A percentile compares a stretch with the other conserved stretches of the same genome.
Evolutionary conservation across 1,140 invertebrate genomes (phyloP).

Genomic region (Drosophila arizonae): DNA sequence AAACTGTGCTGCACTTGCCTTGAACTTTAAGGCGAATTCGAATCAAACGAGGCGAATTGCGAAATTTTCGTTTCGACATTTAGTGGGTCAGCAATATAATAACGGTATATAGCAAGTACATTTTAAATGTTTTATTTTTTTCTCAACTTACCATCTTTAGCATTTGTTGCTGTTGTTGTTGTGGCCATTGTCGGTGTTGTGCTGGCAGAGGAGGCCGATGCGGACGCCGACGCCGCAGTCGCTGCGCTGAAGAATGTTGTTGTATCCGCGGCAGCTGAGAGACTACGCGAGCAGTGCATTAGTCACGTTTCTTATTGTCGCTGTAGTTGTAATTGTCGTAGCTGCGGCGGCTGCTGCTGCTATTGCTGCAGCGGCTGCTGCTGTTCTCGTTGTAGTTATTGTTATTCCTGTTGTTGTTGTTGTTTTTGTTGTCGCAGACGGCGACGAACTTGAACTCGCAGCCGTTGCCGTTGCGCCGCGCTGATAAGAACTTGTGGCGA

Average conservation of each 20-base stretch:
- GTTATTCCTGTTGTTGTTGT: background rate
- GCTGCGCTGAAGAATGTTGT: slow-evolving; percentile 69
- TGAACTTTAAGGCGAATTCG: slow-evolving; percentile 19
- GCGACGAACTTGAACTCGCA: slow-evolving; percentile 27
- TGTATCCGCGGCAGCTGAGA: slow-evolving; percentile 79
- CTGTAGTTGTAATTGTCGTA: slow-evolving; percentile 11
- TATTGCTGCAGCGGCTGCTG: background rate
- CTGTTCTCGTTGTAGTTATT: background rate
- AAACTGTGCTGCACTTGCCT: slow-evolving; percentile 24
- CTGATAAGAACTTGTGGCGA: slow-evolving; percentile 45
- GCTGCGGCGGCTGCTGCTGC: background rate
- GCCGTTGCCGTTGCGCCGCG: slow-evolving; percentile 9
- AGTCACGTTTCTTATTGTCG: slow-evolving; percentile 58
- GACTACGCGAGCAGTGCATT: slow-evolving; percentile 79
- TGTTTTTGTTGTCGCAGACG: slow-evolving; percentile 15
- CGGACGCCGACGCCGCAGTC: slow-evolving; percentile 46
- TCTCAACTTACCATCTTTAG: slow-evolving; percentile 75
- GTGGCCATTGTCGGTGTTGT: slow-evolving; percentile 73
- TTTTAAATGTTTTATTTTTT: background rate
- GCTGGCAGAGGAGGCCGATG: slow-evolving; percentile 56
- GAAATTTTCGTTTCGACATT: slow-evolving; percentile 1
- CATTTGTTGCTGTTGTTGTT: slow-evolving; percentile 58
- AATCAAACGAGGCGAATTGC: background rate
- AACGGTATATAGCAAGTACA: slow-evolving; percentile 5
- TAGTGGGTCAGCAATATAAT: slow-evolving; percentile 41